phyloP scores from a whole-genome alignment of 1,140 invertebrate species.

The Phthorimaea operculella region DNA sequence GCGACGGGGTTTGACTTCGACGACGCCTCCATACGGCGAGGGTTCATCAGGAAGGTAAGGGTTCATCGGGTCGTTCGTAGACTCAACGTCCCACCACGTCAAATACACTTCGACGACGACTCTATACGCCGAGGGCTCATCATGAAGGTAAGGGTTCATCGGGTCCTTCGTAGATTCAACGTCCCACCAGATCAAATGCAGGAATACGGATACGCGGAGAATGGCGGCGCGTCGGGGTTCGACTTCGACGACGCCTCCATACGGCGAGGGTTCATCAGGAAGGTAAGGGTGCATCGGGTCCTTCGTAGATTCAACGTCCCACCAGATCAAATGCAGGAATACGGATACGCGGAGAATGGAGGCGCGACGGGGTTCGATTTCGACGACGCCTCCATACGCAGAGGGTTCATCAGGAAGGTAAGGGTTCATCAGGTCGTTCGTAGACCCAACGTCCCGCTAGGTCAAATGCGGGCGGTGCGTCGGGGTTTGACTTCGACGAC shows the following conservation, averaged over 20 bases:
- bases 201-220: slow-evolving; percentile 58
- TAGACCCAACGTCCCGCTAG: too few relatives aligned
- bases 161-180: too few relatives aligned
- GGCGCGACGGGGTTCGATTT: slow-evolving; percentile 80
- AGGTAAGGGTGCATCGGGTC: slow-evolving; percentile 49
- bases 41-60: too few relatives aligned
- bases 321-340: slow-evolving; percentile 8
- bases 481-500: slow-evolving; percentile 76
- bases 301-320: slow-evolving; percentile 5
- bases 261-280: slow-evolving; percentile 80
- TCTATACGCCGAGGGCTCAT: too few relatives aligned
- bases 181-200: slow-evolving; percentile 4
- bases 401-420: slow-evolving; percentile 81
- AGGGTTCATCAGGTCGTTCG: slow-evolving; percentile 4
- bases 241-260: slow-evolving; percentile 81
- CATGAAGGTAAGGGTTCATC: too few relatives aligned
- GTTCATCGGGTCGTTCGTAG: too few relatives aligned
- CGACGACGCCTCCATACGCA: slow-evolving; percentile 76
- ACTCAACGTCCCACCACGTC: too few relatives aligned
- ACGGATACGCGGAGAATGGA: slow-evolving; percentile 67
- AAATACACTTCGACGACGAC: too few relatives aligned
- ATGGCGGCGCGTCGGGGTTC: slow-evolving; percentile 75
- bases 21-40: too few relatives aligned
- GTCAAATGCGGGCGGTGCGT: too few relatives aligned
- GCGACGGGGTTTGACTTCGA: slow-evolving; percentile 78